Percentiles rank a stretch among this genome's conserved stretches.
Evolutionary conservation across 2,888 invertebrate genomes (phyloP).

Genomic region (Ectemnius lituratus): DNA sequence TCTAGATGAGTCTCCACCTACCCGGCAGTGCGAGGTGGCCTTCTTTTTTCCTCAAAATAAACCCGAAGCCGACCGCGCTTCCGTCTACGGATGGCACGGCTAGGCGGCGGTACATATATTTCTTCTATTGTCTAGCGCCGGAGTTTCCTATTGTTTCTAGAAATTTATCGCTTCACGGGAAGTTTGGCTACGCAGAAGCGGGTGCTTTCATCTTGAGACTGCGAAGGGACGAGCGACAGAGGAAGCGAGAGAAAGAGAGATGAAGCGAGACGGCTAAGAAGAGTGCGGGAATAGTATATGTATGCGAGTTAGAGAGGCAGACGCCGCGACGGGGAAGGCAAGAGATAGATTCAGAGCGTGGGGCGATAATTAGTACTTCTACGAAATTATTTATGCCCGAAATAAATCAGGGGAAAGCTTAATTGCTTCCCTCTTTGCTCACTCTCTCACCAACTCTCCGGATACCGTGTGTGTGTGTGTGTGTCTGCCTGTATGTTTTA

Average conservation of each 20-base stretch:
- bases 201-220: slow-evolving; percentile 73
- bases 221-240: slow-evolving; percentile 21
- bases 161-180: slow-evolving; percentile 77
- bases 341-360: slow-evolving; percentile 63
- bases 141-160: slow-evolving; percentile 77
- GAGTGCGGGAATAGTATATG: slow-evolving; percentile 29
- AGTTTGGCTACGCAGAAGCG: slow-evolving; percentile 72
- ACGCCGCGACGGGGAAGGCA: slow-evolving; percentile 15
- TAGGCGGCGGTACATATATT: slow-evolving; percentile 66
- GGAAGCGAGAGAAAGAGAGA: slow-evolving; percentile 17
- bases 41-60: slow-evolving; percentile 47
- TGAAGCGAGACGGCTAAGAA: slow-evolving; percentile 34
- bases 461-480: slow-evolving; percentile 56
- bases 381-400: slow-evolving; percentile 75
- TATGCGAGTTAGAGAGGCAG: slow-evolving; percentile 18
- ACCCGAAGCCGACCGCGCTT: slow-evolving; percentile 57
- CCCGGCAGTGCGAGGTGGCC: not conserved
- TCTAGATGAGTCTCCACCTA: not conserved
- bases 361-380: slow-evolving; percentile 75
- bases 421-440: slow-evolving; percentile 71
- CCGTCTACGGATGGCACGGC: slow-evolving; percentile 59
- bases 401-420: slow-evolving; percentile 75
- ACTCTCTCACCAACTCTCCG: slow-evolving; percentile 27
- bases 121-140: slow-evolving; percentile 76
- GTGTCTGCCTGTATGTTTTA: slow-evolving; percentile 10